Percentiles rank a stretch among this genome's conserved stretches.
These are phyloP conservation scores for Aptenodytes forsteri DNA, from an alignment of 2,113 vertebrate species.

Conservation along the genomic window DNA sequence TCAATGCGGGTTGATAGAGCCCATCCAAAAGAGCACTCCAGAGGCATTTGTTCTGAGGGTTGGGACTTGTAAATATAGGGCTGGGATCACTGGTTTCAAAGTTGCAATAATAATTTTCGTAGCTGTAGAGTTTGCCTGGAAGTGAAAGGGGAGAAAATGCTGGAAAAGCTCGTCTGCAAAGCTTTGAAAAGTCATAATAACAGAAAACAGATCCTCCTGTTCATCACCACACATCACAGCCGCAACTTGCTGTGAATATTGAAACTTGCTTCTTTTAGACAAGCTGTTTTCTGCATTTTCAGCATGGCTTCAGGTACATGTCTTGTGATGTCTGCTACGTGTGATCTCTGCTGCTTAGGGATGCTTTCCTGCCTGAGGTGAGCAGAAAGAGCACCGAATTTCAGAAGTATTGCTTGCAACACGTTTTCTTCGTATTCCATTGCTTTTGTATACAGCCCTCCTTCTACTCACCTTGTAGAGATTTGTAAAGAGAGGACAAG, in stretches of 20 bases:
- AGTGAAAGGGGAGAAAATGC: not conserved
- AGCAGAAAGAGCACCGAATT: not conserved
- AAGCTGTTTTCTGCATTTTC: not conserved
- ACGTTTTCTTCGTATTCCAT: rapidly evolving
- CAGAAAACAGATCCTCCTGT: not conserved
- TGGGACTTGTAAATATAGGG: not conserved
- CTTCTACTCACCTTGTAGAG: rapidly evolving
- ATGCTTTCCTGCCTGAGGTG: not conserved
- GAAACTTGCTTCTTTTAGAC: not conserved
- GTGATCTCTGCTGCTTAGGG: not conserved
- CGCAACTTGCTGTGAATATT: not conserved
- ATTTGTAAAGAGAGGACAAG: not conserved
- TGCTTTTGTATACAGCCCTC: no score
- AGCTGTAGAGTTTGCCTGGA: not conserved
- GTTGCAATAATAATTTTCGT: no score
- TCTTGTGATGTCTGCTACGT: rapidly evolving
- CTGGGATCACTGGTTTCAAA: not conserved
- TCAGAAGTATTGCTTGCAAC: not conserved
- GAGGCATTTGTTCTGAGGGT: not conserved
- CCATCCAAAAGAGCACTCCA: not conserved
- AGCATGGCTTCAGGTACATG: not conserved
- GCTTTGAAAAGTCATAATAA: not conserved
- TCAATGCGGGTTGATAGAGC: not conserved
- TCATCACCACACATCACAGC: rapidly evolving
- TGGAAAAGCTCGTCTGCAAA: not conserved